phyloP scores from a whole-genome alignment of 1,140 invertebrate species.

The Drosophila equinoxialis region DNA sequence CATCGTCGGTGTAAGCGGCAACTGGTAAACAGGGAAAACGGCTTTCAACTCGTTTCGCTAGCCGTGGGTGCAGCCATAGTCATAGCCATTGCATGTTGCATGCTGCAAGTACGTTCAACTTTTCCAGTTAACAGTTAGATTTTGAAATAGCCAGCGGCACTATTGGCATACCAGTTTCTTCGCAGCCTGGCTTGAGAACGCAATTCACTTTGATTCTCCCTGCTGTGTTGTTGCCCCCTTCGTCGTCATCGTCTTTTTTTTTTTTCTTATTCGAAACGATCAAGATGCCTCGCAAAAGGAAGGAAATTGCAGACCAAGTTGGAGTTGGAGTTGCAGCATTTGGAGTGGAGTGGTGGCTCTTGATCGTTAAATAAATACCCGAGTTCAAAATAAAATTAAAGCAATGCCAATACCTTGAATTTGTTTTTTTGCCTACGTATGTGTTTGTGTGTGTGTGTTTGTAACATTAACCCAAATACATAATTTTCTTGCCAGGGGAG shows the following conservation, averaged over 20 bases:
- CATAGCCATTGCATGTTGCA: constrained; percentile 69
- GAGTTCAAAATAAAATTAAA: constrained; percentile 76
- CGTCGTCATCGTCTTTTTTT: background rate
- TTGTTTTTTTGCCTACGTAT: constrained; percentile 1
- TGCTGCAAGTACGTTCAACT: constrained; percentile 80
- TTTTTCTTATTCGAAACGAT: constrained; percentile 47
- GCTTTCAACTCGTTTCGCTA: constrained; percentile 75
- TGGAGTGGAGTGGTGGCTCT: constrained; percentile 32
- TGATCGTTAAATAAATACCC: constrained; percentile 76
- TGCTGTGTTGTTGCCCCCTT: background rate
- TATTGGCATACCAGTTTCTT: constrained; percentile 70
- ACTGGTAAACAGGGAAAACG: constrained; percentile 76
- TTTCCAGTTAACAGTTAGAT: constrained; percentile 81
- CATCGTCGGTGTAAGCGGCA: constrained; percentile 14
- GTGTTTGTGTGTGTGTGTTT: constrained; percentile 31
- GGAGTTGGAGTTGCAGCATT: constrained; percentile 28
- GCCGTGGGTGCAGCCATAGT: constrained; percentile 71
- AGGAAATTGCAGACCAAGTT: constrained; percentile 70
- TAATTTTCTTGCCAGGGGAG: constrained; percentile 40
- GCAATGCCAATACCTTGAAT: constrained; percentile 55
- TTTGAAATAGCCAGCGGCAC: constrained; percentile 77
- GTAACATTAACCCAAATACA: constrained; percentile 82
- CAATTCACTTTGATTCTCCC: constrained; percentile 29
- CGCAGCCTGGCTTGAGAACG: constrained; percentile 71
- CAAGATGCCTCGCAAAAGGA: constrained; percentile 70